Percentiles rank a stretch among this genome's conserved stretches.
Evolutionary conservation across 1,140 invertebrate species (phyloP).

Genomic region (Pogonomyrmex barbatus): DNA sequence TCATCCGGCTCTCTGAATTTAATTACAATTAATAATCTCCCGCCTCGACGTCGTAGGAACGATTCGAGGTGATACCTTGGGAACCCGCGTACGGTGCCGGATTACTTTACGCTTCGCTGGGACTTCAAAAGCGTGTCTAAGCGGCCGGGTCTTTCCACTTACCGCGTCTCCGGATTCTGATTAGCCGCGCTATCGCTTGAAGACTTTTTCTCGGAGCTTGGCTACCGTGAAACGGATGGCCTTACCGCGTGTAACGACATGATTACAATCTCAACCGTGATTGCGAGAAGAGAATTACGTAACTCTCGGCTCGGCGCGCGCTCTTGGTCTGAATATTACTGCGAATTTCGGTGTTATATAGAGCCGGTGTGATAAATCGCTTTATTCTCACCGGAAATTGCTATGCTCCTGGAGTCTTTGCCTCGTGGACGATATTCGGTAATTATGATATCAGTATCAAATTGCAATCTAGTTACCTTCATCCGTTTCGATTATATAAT

Average conservation of each 20-base stretch:
- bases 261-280: conserved; percentile 59
- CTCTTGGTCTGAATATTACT: conserved; percentile 59
- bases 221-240: conserved; percentile 21
- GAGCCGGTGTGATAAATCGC: conserved; percentile 38
- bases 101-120: conserved; percentile 81
- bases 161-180: conserved; percentile 55
- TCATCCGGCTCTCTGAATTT: conserved; percentile 80
- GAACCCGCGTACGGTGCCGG: conserved; percentile 78
- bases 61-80: conserved; percentile 81
- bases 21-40: conserved; percentile 83
- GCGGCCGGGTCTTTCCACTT: conserved; percentile 69
- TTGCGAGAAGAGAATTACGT: conserved; percentile 60
- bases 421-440: not conserved
- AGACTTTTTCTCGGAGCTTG: conserved; percentile 55
- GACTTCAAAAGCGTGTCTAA: conserved; percentile 80
- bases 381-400: conserved; percentile 35
- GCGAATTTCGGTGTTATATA: conserved; percentile 58
- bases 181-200: conserved; percentile 62
- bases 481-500: conserved; percentile 42
- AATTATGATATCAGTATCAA: conserved; percentile 49
- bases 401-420: conserved; percentile 38
- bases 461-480: conserved; percentile 49
- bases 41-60: conserved; percentile 75
- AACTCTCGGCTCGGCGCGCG: conserved; percentile 11
- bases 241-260: conserved; percentile 62